Conservation (phyloP, 1,140 invertebrate genomes). For the Pachyrhynchus sulphureomaculatus region DNA sequence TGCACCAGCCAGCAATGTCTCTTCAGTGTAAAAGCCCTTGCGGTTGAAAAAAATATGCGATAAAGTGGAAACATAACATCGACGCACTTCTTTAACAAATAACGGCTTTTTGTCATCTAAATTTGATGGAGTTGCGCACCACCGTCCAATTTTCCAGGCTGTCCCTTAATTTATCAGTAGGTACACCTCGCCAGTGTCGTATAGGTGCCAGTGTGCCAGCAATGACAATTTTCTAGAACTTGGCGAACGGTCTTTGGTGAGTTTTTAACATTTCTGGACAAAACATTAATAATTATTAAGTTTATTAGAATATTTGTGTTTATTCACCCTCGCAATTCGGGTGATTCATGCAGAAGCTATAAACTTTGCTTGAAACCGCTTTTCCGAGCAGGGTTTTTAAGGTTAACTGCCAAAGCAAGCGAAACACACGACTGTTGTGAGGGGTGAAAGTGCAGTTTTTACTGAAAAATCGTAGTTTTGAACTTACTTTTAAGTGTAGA, state of each 20-base stretch:
- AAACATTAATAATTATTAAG: neutral
- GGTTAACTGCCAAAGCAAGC: slow-evolving; percentile 5
- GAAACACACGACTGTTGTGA: neutral
- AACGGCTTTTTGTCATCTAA: slow-evolving; percentile 52
- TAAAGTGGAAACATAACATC: slow-evolving; percentile 34
- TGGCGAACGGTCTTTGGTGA: slow-evolving; percentile 49
- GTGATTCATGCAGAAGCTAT: neutral
- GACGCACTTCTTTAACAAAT: slow-evolving; percentile 49
- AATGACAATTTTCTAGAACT: slow-evolving; percentile 51
- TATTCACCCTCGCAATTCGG: neutral
- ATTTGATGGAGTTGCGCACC: slow-evolving; percentile 52
- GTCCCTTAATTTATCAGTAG: slow-evolving; percentile 53
- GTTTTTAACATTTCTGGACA: slow-evolving; percentile 25
- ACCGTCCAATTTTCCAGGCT: slow-evolving; percentile 44
- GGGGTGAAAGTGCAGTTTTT: slow-evolving; percentile 4
- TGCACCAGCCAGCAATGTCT: slow-evolving; percentile 3
- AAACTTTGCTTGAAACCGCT: neutral
- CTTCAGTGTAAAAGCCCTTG: slow-evolving; percentile 8
- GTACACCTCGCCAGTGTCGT: slow-evolving; percentile 52
- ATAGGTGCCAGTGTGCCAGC: slow-evolving; percentile 51
- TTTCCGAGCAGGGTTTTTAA: slow-evolving; percentile 5
- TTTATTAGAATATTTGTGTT: neutral
- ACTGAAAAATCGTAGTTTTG: too few species aligned
- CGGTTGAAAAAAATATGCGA: slow-evolving; percentile 26
- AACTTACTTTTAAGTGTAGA: neutral